Percentiles rank a stretch among this genome's conserved stretches.
Evolutionary conservation across 2,888 invertebrate species (phyloP).

Genomic region (Neoscelio sp.): DNA sequence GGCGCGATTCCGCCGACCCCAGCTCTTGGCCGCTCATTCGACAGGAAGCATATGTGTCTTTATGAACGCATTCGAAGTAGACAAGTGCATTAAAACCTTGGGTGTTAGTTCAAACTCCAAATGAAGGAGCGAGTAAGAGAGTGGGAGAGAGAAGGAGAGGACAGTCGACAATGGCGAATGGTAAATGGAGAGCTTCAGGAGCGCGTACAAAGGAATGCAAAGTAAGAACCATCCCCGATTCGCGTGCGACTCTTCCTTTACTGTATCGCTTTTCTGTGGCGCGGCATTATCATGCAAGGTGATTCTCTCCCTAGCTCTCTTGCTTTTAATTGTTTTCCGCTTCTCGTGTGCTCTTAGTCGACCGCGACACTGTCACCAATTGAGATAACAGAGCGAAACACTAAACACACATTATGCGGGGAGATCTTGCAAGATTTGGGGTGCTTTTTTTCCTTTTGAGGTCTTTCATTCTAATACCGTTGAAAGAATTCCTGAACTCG

Average conservation of each 20-base stretch:
- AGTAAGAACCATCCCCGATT: slow-evolving; percentile 79
- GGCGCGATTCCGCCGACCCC: slow-evolving; percentile 68
- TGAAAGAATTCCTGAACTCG: no score
- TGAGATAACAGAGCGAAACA: slow-evolving; percentile 57
- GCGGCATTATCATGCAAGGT: slow-evolving; percentile 79
- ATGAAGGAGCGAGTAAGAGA: slow-evolving; percentile 61
- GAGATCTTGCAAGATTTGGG: slow-evolving; percentile 25
- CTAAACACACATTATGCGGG: slow-evolving; percentile 68
- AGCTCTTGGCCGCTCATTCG: slow-evolving; percentile 75
- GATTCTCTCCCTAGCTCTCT: slow-evolving; percentile 72
- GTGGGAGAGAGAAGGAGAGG: slow-evolving; percentile 41
- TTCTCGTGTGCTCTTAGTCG: slow-evolving; percentile 61
- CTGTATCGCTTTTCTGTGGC: slow-evolving; percentile 70
- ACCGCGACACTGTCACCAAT: slow-evolving; percentile 55
- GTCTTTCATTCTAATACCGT: no score
- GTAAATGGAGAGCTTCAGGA: slow-evolving; percentile 75
- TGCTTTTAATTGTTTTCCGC: slow-evolving; percentile 78
- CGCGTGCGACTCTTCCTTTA: slow-evolving; percentile 75
- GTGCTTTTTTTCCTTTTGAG: no score
- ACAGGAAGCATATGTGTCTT: slow-evolving; percentile 81
- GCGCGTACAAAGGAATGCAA: slow-evolving; percentile 82
- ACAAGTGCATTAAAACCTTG: slow-evolving; percentile 83
- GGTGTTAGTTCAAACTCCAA: slow-evolving; percentile 82
- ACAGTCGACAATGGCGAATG: slow-evolving; percentile 68
- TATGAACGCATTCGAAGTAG: slow-evolving; percentile 82